Percentiles rank a stretch among this genome's conserved stretches.
These are phyloP conservation scores for Tachina grossa DNA, from an alignment of 2,888 invertebrate species.

Conservation along the genomic window DNA sequence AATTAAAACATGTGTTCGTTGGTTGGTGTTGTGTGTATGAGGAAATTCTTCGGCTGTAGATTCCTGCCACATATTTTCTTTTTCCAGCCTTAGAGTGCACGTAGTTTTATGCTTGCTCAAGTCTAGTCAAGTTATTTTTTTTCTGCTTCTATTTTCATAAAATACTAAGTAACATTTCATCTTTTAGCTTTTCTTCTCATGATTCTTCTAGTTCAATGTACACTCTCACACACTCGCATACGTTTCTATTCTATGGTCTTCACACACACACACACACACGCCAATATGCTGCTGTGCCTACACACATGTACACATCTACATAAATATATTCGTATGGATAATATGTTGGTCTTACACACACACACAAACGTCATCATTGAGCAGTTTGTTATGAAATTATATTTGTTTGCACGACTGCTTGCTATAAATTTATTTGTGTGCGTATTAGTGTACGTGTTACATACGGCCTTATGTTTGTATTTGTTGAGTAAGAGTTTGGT, in stretches of 20 bases:
- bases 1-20: constrained; percentile 27
- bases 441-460: not conserved
- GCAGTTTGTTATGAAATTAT: constrained; percentile 71
- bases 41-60: constrained; percentile 7
- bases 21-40: not conserved
- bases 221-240: constrained; percentile 8
- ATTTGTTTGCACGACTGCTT: constrained; percentile 71
- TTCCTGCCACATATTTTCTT: constrained; percentile 18
- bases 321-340: not conserved
- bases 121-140: constrained; percentile 61
- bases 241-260: not conserved
- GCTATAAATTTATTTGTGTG: constrained; percentile 46
- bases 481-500: constrained; percentile 37
- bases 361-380: constrained; percentile 59
- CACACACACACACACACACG: not conserved
- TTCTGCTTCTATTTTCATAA: constrained; percentile 1
- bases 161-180: constrained; percentile 63
- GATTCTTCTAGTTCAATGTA: not conserved
- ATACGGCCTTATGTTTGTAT: not conserved
- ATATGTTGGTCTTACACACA: not conserved
- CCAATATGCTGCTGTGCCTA: not conserved
- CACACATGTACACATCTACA: not conserved
- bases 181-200: constrained; percentile 45
- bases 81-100: constrained; percentile 63
- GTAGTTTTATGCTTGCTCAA: constrained; percentile 70